Evolutionary conservation across 2,888 invertebrate genomes (phyloP).

Genomic region (Hypomecis punctinalis): DNA sequence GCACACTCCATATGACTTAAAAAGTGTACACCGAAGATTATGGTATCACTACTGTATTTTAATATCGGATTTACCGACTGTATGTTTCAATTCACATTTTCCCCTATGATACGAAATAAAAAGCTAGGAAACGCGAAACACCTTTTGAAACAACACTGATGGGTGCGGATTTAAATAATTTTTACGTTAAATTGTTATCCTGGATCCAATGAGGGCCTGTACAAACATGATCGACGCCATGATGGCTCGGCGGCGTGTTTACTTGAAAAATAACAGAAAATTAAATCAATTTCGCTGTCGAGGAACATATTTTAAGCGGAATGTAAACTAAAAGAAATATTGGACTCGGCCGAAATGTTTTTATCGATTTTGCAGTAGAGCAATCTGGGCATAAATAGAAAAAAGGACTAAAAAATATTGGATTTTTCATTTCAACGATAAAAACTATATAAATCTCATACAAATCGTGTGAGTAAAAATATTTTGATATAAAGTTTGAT

Average conservation of each 20-base stretch:
- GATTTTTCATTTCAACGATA: too few relatives aligned
- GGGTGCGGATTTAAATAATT: constrained; percentile 15
- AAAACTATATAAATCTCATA: too few relatives aligned
- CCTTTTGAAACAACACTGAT: constrained; percentile 20
- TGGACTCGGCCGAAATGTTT: too few relatives aligned
- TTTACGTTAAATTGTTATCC: constrained; percentile 26
- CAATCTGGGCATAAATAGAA: too few relatives aligned
- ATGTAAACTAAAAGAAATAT: neutral
- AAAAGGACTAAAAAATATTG: too few relatives aligned
- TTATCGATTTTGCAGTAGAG: too few relatives aligned
- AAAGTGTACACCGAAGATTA: too few relatives aligned
- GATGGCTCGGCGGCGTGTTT: constrained; percentile 28
- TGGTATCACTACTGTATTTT: too few relatives aligned
- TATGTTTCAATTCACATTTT: constrained; percentile 5
- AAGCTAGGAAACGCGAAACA: constrained; percentile 22
- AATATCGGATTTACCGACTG: neutral
- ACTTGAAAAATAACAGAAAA: constrained; percentile 47
- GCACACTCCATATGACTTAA: too few relatives aligned
- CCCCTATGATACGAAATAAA: constrained; percentile 2
- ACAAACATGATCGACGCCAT: constrained; percentile 33
- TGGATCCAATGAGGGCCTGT: constrained; percentile 28
- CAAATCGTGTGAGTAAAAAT: too few relatives aligned
- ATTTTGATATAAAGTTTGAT: too few relatives aligned
- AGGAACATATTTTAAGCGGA: neutral
- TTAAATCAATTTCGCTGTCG: constrained; percentile 25